Base-by-base conservation (phyloP, 2,797 vertebrate species). In the Cryptoprocta ferox region DNA sequence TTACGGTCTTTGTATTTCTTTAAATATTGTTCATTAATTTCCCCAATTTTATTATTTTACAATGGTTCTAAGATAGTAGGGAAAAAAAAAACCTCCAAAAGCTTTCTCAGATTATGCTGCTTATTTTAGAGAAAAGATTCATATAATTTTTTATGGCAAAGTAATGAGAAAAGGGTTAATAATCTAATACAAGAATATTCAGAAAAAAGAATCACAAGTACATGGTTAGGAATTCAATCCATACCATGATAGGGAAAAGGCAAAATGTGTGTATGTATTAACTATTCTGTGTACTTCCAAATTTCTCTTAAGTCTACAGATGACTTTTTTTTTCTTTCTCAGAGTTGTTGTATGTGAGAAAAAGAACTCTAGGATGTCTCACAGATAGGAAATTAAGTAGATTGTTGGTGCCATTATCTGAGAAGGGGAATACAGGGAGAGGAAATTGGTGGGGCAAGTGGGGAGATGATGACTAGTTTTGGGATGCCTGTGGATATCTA, bases 51-150 rank as follows among this genome's bases (percentile, higher is more conserved):
- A 94, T 39, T 87, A 83, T 80, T 96, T 96, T 82, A 97, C 37
- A 91, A 73, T 83, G 42, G 53, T 96, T 95, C 14, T 70, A 89
- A 92, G 61, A 95, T 65, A 94, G 56, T 32, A 89, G 37, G 53
- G 15, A 94, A 86, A 96, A 66, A 92, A 85, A 12, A 75, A 18
- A 12, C 48, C 32, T 95, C 35, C 59, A 89, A 95, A 94, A 91
- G 4, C 1, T 86, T 97, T 87, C 48, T 37, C 63, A 91, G 70
- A 83, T 87, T 73, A 81, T 68, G 15, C 18, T 89, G 5, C 12
- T 96, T 88, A 48, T 96, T 96, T 94, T 92, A 91, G 30, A 89
- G 84, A 91, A 95, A 96, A 39, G 15, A 94, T 30, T 95, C n/a
- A 91, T 61, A 81, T 37, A 94, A 70, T 85, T 88, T 63, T 95